phyloP scores from a whole-genome alignment of 2,888 invertebrate genomes.

The Cylindroiulus punctatus region DNA sequence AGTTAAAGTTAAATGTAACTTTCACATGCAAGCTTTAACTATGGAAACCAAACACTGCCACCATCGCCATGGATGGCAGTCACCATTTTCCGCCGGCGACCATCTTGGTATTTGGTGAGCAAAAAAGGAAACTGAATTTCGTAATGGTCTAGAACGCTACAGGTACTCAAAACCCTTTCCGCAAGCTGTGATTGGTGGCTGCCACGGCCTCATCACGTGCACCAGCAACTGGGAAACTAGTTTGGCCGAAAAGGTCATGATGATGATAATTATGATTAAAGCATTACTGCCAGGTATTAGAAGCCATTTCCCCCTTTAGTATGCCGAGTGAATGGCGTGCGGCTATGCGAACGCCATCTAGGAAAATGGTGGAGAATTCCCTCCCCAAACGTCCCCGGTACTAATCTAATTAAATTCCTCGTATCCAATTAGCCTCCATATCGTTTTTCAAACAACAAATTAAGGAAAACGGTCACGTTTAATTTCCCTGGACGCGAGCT shows the following conservation, averaged over 20 bases:
- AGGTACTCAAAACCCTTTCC: neutral
- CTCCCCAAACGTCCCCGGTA: neutral
- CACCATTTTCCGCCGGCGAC: too few species aligned
- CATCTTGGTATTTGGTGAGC: neutral
- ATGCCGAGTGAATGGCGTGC: neutral
- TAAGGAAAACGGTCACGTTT: conserved; percentile 21
- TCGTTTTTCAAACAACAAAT: neutral
- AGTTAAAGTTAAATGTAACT: too few species aligned
- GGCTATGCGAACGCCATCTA: neutral
- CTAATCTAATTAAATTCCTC: conserved; percentile 21
- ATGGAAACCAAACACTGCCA: too few species aligned
- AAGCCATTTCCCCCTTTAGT: neutral
- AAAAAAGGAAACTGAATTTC: neutral
- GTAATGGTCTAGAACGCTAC: neutral
- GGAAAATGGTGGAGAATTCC: neutral
- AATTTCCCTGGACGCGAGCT: neutral
- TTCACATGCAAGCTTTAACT: too few species aligned
- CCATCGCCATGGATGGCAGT: too few species aligned
- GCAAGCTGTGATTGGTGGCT: neutral
- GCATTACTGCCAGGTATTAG: neutral
- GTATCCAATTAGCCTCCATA: conserved; percentile 1
- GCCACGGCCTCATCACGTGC: conserved; percentile 27
- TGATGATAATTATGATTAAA: neutral
- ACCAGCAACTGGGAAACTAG: neutral
- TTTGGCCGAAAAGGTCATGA: neutral